These are phyloP conservation scores for Peromyscus leucopus DNA, from an alignment of 2,113 vertebrate species.

Conservation along the genomic window DNA sequence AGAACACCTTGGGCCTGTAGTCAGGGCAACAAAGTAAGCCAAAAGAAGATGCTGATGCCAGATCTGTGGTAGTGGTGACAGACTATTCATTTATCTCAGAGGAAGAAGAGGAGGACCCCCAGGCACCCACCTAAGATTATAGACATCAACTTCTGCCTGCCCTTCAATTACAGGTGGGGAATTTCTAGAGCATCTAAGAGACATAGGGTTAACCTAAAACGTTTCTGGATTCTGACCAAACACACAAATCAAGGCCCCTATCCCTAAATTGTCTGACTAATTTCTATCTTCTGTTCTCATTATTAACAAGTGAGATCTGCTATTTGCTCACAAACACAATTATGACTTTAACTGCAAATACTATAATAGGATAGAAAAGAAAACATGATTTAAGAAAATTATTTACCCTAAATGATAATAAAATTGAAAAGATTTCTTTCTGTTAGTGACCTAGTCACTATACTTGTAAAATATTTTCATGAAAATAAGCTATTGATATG, in stretches of 20 bases:
- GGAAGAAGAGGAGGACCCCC: no score
- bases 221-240: background rate
- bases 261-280: background rate
- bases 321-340: background rate
- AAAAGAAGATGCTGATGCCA: background rate
- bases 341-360: constrained; percentile 12
- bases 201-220: background rate
- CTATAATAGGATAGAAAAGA: background rate
- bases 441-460: background rate
- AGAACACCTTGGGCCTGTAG: background rate
- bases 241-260: background rate
- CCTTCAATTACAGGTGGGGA: background rate
- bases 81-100: background rate
- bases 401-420: background rate
- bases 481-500: background rate
- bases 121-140: background rate
- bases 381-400: background rate
- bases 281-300: background rate
- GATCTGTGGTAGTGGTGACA: background rate
- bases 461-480: background rate
- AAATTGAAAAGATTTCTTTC: background rate
- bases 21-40: background rate
- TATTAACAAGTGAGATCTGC: background rate
- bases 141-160: background rate
- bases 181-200: background rate